Base-by-base conservation (phyloP, 35 echinoderm and acorn worm species). In the Hemicentrotus pulcherrimus region DNA sequence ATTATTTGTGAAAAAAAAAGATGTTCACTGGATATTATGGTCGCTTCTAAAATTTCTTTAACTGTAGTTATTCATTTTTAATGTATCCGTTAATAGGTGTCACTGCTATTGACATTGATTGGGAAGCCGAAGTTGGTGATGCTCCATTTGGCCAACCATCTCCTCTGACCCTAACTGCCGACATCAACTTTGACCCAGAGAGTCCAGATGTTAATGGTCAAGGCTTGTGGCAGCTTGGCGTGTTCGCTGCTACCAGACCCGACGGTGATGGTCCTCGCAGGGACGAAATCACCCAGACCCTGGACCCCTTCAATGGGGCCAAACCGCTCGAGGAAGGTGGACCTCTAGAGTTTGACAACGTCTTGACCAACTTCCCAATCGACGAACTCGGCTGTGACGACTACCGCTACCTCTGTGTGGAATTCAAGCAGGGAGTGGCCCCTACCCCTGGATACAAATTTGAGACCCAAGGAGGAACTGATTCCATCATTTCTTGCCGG, bases 201-300 rank as follows among this genome's bases (percentile, higher is more conserved):
- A 97, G 96, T 94, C 58, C 91, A 10, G 94, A 88, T 18, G 61
- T 98, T 15, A 70, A 71, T 22, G 97, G 97, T 22, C 59, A 65
- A 46, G 96, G 97, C 88, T 86, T 98, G 52, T 98, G 97, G 97
- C 95, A 98, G 94, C 93, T 98, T 92, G 94, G 94, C 58, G 91
- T 98, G 46, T 98, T 98, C 88, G 97, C 94, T 47, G 96, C 96
- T 65, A 91, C 87, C 24, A 95, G 94, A 46, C 87, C 65, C 15
- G 89, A 97, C 28, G 97, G 97, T 91, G 32, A 59, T 15, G 97
- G 97, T 16, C 33, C 41, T 22, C 86, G 97, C 18, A 24, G 86
- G 24, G 86, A 94, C 31, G 86, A 96, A 22, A 94, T 61, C 24
- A 16, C 35, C 46, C 97, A 98, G 94, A 97, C 96, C 32, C 85